phyloP scores from a whole-genome alignment of 2,797 vertebrate genomes.

The Pseudocheirus occidentalis region DNA sequence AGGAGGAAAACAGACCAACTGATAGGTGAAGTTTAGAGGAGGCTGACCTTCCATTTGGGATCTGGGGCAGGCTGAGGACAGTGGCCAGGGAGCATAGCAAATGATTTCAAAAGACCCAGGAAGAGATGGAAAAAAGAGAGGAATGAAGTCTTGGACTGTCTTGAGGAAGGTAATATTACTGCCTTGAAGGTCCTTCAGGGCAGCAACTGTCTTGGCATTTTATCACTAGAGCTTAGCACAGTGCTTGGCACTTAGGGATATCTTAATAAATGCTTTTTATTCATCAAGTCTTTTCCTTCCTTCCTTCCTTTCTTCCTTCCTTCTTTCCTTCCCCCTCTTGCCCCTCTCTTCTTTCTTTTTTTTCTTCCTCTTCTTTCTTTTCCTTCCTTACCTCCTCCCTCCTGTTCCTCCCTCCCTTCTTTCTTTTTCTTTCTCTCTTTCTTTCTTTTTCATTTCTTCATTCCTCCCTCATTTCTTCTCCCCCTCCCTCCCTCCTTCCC shows the following conservation, averaged over 20 bases:
- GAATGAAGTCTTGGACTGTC: background rate
- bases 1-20: background rate
- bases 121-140: background rate
- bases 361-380: too few species aligned
- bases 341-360: too few species aligned
- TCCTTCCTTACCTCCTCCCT: too few species aligned
- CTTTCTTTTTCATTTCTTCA: too few species aligned
- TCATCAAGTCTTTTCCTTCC: background rate
- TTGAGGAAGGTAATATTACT: background rate
- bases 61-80: background rate
- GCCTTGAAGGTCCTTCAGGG: background rate
- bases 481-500: too few species aligned
- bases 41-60: background rate
- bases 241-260: background rate
- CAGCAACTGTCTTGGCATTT: background rate
- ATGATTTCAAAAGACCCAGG: background rate
- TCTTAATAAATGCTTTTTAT: background rate
- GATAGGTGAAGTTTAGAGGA: background rate
- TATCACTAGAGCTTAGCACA: background rate
- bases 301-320: too few species aligned
- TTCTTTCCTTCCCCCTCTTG: rapidly evolving
- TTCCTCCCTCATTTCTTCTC: too few species aligned
- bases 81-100: background rate
- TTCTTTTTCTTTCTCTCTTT: too few species aligned
- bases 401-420: too few species aligned